phyloP scores from a whole-genome alignment of 2,113 vertebrate genomes.

The Alethe castanea region DNA sequence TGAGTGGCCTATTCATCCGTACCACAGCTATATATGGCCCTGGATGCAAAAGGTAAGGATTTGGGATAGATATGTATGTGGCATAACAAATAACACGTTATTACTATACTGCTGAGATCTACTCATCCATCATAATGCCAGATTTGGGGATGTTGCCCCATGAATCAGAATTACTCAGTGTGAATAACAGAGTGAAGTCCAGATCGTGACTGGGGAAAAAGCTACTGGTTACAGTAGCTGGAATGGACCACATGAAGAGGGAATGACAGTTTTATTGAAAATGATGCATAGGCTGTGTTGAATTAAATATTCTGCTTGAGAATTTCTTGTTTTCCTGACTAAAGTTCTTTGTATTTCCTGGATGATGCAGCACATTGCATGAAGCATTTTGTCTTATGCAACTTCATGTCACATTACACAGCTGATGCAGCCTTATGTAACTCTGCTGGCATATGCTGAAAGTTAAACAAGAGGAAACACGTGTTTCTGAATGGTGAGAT shows the following conservation, averaged over 20 bases:
- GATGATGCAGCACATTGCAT: not conserved
- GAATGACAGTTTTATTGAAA: not conserved
- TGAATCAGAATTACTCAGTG: not conserved
- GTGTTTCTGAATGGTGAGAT: not conserved
- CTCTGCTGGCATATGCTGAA: not conserved
- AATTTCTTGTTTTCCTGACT: not conserved
- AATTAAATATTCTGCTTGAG: not conserved
- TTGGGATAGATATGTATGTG: not conserved
- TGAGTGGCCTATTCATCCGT: not conserved
- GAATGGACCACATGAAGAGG: not conserved
- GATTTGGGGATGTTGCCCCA: not conserved
- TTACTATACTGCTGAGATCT: not conserved
- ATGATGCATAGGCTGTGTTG: not conserved
- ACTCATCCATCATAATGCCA: not conserved
- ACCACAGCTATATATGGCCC: not conserved
- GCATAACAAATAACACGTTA: not conserved
- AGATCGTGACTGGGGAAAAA: not conserved
- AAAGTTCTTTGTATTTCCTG: not conserved
- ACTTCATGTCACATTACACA: not conserved
- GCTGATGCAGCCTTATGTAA: conserved; percentile 13
- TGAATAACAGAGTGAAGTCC: not conserved
- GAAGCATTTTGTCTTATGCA: conserved; percentile 12
- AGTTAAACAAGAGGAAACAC: not conserved
- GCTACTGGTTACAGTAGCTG: not conserved
- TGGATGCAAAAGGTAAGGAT: not conserved